These are phyloP conservation scores for Girardinus metallicus DNA, from an alignment of 2,797 vertebrate genomes.

Conservation along the genomic window DNA sequence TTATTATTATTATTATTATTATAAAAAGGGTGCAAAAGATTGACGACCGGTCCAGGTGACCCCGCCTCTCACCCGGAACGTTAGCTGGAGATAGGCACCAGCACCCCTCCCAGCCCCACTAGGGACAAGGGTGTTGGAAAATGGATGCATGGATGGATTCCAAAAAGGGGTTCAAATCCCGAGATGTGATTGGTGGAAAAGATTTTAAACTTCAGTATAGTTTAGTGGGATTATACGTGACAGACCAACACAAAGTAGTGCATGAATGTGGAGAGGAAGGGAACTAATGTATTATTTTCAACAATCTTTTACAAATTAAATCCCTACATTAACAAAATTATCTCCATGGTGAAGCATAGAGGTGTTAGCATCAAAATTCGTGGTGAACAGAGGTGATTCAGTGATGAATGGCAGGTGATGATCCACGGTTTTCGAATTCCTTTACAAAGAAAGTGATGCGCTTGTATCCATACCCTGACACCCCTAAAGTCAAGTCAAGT, in stretches of 20 bases:
- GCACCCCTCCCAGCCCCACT: too few relatives aligned
- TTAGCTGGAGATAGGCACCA: too few relatives aligned
- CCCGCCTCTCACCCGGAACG: too few relatives aligned
- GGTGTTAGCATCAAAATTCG: not conserved
- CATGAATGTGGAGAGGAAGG: not conserved
- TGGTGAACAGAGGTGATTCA: not conserved
- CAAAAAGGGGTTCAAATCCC: not conserved
- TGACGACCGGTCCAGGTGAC: too few relatives aligned
- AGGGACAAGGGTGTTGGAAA: too few relatives aligned
- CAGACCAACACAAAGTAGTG: not conserved
- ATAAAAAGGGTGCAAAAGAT: too few relatives aligned
- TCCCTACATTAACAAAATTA: not conserved
- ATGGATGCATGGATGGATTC: too few relatives aligned
- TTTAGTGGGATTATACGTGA: not conserved
- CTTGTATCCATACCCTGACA: not conserved
- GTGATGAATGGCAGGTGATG: not conserved
- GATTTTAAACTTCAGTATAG: not conserved
- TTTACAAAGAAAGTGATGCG: not conserved
- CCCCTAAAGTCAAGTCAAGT: not conserved
- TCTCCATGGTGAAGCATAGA: not conserved
- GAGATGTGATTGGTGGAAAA: conserved; percentile 4
- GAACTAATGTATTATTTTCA: not conserved
- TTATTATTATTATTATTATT: not conserved
- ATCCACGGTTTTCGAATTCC: not conserved
- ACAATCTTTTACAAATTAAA: not conserved